These are phyloP conservation scores for Maniola jurtina DNA, from an alignment of 1,140 invertebrate genomes.

Conservation along the genomic window DNA sequence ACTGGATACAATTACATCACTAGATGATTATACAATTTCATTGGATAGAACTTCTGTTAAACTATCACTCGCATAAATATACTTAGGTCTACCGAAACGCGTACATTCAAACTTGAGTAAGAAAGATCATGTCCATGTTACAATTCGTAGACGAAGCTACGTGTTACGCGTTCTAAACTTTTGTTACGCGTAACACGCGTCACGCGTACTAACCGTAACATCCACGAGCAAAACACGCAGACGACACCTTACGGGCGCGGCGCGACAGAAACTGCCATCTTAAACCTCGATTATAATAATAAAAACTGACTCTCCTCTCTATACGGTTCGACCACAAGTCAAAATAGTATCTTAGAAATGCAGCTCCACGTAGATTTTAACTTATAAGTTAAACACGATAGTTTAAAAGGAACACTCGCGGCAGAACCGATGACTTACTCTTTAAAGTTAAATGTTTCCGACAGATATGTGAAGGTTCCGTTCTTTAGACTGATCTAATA, in stretches of 20 bases:
- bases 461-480: constrained; percentile 30
- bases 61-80: constrained; percentile 33
- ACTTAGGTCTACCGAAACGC: constrained; percentile 37
- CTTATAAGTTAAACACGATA: constrained; percentile 19
- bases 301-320: constrained; percentile 17
- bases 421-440: constrained; percentile 23
- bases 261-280: constrained; percentile 16
- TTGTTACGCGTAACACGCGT: constrained; percentile 4
- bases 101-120: constrained; percentile 30
- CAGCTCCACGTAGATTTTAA: constrained; percentile 16
- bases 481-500: not conserved
- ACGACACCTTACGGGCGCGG: constrained; percentile 1
- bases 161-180: not conserved
- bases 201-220: not conserved
- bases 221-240: constrained; percentile 17
- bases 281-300: constrained; percentile 19
- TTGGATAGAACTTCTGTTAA: constrained; percentile 31
- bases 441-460: constrained; percentile 20
- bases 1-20: constrained; percentile 32
- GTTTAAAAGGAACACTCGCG: constrained; percentile 34
- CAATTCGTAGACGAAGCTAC: not conserved
- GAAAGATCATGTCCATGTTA: constrained; percentile 9
- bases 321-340: constrained; percentile 30
- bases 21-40: constrained; percentile 37
- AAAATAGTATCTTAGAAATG: constrained; percentile 26